Evolutionary conservation across 2,113 vertebrate species (phyloP).

Genomic region (Cyanocitta stelleri): DNA sequence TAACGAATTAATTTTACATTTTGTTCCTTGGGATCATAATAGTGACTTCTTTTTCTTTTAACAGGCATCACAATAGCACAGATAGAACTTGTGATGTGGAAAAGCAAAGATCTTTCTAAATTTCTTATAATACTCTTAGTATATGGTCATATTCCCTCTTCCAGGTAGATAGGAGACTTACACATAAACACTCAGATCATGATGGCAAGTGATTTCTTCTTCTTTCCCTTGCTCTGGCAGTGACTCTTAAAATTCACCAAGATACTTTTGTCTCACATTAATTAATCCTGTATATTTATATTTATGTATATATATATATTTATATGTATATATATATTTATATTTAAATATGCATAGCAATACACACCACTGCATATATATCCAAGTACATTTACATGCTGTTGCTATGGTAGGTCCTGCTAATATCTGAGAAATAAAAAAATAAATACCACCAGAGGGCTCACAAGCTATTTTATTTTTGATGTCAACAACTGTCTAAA

Average conservation of each 20-base stretch:
- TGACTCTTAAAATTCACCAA: background rate
- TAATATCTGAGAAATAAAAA: background rate
- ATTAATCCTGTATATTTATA: background rate
- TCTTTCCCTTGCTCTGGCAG: background rate
- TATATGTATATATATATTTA: background rate
- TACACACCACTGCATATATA: background rate
- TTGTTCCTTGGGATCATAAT: background rate
- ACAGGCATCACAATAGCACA: background rate
- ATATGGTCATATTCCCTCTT: background rate
- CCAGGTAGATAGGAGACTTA: background rate
- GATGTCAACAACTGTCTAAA: background rate
- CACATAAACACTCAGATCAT: background rate
- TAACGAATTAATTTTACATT: background rate
- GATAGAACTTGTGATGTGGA: background rate
- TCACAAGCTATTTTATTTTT: constrained; percentile 17
- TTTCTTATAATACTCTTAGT: background rate
- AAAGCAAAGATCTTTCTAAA: background rate
- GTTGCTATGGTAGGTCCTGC: background rate
- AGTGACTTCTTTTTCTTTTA: background rate
- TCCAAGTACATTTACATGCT: background rate
- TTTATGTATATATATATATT: background rate
- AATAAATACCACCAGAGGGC: constrained; percentile 25
- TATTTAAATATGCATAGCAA: background rate
- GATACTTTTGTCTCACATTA: background rate
- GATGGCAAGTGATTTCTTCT: background rate